Conservation (phyloP, 1,140 invertebrate genomes). For the Drosophila watanabei region DNA sequence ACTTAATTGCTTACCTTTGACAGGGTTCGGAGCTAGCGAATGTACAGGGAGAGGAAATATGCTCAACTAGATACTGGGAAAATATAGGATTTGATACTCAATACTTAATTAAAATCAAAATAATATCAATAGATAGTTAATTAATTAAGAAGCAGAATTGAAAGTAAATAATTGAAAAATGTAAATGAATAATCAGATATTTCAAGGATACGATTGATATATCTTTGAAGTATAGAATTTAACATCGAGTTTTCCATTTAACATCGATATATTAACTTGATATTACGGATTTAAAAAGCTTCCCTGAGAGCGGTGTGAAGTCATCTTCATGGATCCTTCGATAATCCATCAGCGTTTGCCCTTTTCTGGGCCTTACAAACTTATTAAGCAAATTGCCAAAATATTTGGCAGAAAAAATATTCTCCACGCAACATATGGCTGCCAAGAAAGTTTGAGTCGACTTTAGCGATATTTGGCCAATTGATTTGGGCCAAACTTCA, state of each 20-base stretch:
- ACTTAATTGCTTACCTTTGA: slow-evolving; percentile 38
- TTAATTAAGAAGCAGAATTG: no score
- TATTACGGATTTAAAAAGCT: background rate
- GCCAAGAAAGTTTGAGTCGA: slow-evolving; percentile 44
- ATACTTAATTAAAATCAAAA: no score
- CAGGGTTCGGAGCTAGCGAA: background rate
- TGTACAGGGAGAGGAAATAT: background rate
- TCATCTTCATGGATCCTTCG: background rate
- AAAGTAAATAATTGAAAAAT: no score
- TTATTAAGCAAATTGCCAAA: slow-evolving; percentile 53
- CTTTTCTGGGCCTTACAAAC: slow-evolving; percentile 5
- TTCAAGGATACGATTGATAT: no score
- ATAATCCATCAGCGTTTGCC: slow-evolving; percentile 16
- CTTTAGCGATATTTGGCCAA: slow-evolving; percentile 59
- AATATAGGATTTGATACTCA: no score
- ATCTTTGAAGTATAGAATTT: background rate
- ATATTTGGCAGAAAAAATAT: slow-evolving; percentile 31
- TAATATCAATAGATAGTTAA: no score
- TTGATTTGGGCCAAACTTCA: slow-evolving; percentile 65
- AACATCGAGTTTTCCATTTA: rapidly evolving
- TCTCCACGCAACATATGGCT: slow-evolving; percentile 22
- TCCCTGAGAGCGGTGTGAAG: background rate
- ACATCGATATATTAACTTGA: background rate
- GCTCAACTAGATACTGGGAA: background rate
- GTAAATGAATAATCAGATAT: no score